phyloP scores from a whole-genome alignment of 2,888 invertebrate species.

The Euphydryas editha region DNA sequence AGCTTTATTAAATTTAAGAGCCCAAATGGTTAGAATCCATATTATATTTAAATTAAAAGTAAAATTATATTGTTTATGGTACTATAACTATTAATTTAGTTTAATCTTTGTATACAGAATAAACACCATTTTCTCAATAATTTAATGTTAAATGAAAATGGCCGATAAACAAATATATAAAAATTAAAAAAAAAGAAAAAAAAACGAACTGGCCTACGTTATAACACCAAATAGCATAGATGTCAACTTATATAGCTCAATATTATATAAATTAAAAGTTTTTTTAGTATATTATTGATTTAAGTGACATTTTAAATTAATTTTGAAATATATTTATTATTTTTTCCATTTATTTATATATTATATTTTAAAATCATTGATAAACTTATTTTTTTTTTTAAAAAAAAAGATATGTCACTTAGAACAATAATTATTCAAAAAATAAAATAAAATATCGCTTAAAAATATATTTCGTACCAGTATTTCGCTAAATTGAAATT shows the following conservation, averaged over 20 bases:
- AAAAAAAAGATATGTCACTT: background rate
- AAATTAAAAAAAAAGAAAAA: no score
- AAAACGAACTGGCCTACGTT: slow-evolving; percentile 16
- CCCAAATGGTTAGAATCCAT: no score
- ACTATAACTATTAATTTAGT: background rate
- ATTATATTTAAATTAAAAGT: no score
- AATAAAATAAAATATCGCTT: slow-evolving; percentile 16
- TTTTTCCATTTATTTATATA: background rate
- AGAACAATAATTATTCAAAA: background rate
- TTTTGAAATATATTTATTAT: background rate
- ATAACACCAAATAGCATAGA: slow-evolving; percentile 17
- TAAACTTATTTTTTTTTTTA: background rate
- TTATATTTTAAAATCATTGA: background rate
- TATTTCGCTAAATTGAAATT: slow-evolving; percentile 27
- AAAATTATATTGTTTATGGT: background rate
- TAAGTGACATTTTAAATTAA: background rate
- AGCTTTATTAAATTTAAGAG: no score
- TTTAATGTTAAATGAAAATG: background rate
- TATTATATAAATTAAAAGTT: slow-evolving; percentile 13
- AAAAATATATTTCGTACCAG: slow-evolving; percentile 33
- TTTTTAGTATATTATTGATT: background rate
- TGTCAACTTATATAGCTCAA: slow-evolving; percentile 31
- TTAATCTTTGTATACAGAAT: no score
- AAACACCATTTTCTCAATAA: background rate
- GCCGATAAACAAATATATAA: background rate